Conservation (phyloP, 2,113 vertebrate genomes). For the Pseudorhombus dupliciocellatus region DNA sequence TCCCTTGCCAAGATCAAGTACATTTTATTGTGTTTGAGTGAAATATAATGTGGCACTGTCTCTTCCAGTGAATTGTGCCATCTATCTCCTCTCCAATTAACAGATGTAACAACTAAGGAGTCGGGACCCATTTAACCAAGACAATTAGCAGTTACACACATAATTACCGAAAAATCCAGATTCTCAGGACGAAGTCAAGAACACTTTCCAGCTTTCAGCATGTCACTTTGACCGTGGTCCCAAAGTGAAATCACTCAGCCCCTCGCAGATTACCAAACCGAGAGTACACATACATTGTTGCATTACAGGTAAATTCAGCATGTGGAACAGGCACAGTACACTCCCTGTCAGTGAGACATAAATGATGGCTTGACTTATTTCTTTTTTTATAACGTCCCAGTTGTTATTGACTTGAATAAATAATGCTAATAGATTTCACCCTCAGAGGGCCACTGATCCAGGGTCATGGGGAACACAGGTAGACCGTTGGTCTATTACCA, state of each 20-base stretch:
- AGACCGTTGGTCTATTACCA: conserved; percentile 71
- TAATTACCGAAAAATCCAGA: conserved; percentile 70
- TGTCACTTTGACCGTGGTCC: conserved; percentile 70
- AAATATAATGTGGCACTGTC: conserved; percentile 69
- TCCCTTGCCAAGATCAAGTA: conserved; percentile 67
- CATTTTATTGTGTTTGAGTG: conserved; percentile 72
- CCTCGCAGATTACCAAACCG: conserved; percentile 34
- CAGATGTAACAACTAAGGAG: conserved; percentile 65
- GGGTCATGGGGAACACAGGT: conserved; percentile 75
- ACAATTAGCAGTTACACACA: conserved; percentile 75
- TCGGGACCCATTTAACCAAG: conserved; percentile 59
- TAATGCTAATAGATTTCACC: conserved; percentile 76
- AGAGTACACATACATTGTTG: conserved; percentile 19
- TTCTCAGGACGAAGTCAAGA: conserved; percentile 66
- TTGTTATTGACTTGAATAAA: conserved; percentile 74
- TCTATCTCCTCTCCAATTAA: conserved; percentile 73
- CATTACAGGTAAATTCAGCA: conserved; percentile 36
- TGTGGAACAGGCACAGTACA: conserved; percentile 44
- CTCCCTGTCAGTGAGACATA: conserved; percentile 53
- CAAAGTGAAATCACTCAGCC: conserved; percentile 42
- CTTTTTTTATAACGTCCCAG: conserved; percentile 59
- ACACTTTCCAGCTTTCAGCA: conserved; percentile 61
- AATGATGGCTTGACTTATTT: conserved; percentile 64
- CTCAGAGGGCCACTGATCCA: conserved; percentile 64
- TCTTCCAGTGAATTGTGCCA: conserved; percentile 72